Evolutionary conservation across 1,140 invertebrate genomes (phyloP).

Genomic region (Solen grandis): DNA sequence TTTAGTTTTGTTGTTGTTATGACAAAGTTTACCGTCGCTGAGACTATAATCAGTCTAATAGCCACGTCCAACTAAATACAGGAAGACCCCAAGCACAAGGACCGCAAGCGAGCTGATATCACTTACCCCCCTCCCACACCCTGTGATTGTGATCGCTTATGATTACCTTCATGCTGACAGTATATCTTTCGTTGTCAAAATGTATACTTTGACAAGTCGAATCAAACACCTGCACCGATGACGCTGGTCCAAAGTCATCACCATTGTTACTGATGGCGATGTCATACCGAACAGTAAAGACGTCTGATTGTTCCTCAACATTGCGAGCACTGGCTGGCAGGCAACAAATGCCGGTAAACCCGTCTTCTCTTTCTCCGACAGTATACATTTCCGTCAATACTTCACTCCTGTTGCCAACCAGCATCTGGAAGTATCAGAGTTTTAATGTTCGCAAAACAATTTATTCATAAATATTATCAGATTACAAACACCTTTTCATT

Average conservation of each 20-base stretch:
- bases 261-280: slow-evolving; percentile 27
- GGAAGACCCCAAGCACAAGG: too few species aligned
- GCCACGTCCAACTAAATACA: too few species aligned
- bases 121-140: too few species aligned
- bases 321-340: not conserved
- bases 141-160: too few species aligned
- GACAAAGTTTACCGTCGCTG: too few species aligned
- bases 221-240: slow-evolving; percentile 6
- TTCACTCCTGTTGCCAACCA: not conserved
- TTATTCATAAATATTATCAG: too few species aligned
- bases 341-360: slow-evolving; percentile 20
- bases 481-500: too few species aligned
- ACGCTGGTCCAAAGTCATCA: not conserved
- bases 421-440: not conserved
- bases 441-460: too few species aligned
- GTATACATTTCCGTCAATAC: not conserved
- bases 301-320: not conserved
- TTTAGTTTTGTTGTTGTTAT: too few species aligned
- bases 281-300: slow-evolving; percentile 4
- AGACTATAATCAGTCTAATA: too few species aligned
- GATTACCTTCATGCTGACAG: too few species aligned
- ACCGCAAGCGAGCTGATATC: too few species aligned
- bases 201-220: slow-evolving; percentile 12
- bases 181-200: not conserved
- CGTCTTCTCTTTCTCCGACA: slow-evolving; percentile 14